Base-by-base conservation (phyloP, 2,113 vertebrate genomes). In the Sylvia atricapilla region DNA sequence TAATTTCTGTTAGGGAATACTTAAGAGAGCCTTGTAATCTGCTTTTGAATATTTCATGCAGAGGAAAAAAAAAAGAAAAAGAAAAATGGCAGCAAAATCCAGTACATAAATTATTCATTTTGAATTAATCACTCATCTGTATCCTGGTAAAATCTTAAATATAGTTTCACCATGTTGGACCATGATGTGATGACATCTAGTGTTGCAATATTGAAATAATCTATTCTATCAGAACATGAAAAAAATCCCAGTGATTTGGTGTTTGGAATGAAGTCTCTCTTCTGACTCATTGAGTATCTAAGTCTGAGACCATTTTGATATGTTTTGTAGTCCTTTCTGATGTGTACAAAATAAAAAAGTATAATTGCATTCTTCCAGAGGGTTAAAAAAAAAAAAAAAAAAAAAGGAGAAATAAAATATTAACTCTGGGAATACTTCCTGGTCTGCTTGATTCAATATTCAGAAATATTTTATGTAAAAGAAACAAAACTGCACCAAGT, bases 111-210 rank as follows among this genome's bases (percentile, higher is more conserved):
- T 89, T 70, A 89, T 88, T 92, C 3, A 68, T 74, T 89, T 74
- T 82, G 60, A 89, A 72, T 94, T 74, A 78, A 78, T 91, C 76
- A 84, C 60, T 96, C 56, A 84, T 90, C 52, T 3, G 0, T 91
- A 33, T 62, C 46, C 44, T 73, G 15, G 20, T 52, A 82, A 87
- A 24, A 89, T 24, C 23, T 89, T 92, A 82, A 94, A 82, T 87
- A 84, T 85, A n/a, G 35, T 56, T 92, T 94, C 46, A 84, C 37
- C 77, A 94, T 84, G 73, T 85, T 95, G 93, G 82, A 84, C 58
- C 94, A 97, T 95, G 93, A 86, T 94, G 93, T 92, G 96, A 97
- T 97, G 96, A 96, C 96, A 96, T 92, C 96, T 96, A 97, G 96
- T 97, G 96, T 97, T 97, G 18, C 46, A 95, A 59, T 78, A 95